Evolutionary conservation across 1,140 invertebrate genomes (phyloP).

Genomic region (Arctopsyche grandis): DNA sequence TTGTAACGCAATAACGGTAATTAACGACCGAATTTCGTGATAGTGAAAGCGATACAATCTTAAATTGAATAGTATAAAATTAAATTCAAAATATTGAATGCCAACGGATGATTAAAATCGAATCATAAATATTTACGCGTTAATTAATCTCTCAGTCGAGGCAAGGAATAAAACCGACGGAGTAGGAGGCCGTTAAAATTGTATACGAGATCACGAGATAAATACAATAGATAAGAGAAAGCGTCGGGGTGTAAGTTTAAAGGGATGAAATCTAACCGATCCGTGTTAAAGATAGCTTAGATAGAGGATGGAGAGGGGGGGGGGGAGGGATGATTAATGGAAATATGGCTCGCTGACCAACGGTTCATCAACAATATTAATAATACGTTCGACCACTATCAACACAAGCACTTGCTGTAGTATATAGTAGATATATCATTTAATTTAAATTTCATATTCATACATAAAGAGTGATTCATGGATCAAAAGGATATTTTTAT

Average conservation of each 20-base stretch:
- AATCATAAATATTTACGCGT: slow-evolving; percentile 12
- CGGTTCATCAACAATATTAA: neutral
- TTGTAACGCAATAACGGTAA: too few species aligned
- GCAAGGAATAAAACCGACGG: neutral
- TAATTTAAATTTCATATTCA: too few species aligned
- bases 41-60: too few species aligned
- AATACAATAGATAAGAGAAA: neutral
- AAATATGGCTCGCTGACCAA: neutral
- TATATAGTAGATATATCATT: too few species aligned
- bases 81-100: too few species aligned
- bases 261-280: slow-evolving; percentile 6
- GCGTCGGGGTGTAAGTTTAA: neutral
- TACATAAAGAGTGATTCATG: too few species aligned
- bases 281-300: neutral
- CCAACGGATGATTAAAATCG: neutral
- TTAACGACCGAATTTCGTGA: too few species aligned
- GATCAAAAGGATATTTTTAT: too few species aligned
- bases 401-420: neutral
- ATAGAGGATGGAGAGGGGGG: neutral
- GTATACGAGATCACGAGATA: neutral
- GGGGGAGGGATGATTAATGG: neutral
- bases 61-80: too few species aligned
- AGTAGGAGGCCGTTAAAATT: neutral
- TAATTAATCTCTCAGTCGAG: neutral
- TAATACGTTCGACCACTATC: neutral